Conservation (phyloP, 2,113 vertebrate genomes). For the Zosterops japonicus region DNA sequence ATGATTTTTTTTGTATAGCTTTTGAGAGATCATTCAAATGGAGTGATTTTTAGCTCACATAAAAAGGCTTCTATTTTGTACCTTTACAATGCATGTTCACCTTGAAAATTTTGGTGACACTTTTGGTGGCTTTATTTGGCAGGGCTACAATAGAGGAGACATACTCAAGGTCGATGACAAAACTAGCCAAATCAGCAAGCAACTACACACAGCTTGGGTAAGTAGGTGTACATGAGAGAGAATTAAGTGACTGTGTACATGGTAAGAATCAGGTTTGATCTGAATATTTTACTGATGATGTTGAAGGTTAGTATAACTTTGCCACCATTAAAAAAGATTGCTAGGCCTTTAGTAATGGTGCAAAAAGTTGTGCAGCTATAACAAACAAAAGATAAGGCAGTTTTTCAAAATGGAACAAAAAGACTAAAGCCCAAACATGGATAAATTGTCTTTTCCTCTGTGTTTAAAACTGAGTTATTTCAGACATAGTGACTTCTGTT, state of each 20-base stretch:
- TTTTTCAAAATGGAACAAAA: not conserved
- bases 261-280: not conserved
- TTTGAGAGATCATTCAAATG: not conserved
- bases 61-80: not conserved
- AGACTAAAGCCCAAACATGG: not conserved
- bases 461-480: not conserved
- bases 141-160: slow-evolving; percentile 94
- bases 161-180: slow-evolving; percentile 96
- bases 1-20: not conserved
- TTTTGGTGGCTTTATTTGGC: slow-evolving; percentile 38
- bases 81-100: not conserved
- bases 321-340: not conserved
- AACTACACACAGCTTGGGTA: slow-evolving; percentile 97
- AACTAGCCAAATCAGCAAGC: slow-evolving; percentile 92
- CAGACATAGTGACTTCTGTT: not conserved
- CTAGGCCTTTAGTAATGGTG: not conserved
- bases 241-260: not conserved
- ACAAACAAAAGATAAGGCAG: not conserved
- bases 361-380: not conserved
- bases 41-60: not conserved
- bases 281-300: not conserved
- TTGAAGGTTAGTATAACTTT: not conserved
- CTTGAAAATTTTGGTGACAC: not conserved
- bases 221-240: slow-evolving; percentile 65
- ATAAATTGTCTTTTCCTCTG: not conserved